phyloP scores from a whole-genome alignment of 1,140 invertebrate genomes.

The Ylistrum balloti region DNA sequence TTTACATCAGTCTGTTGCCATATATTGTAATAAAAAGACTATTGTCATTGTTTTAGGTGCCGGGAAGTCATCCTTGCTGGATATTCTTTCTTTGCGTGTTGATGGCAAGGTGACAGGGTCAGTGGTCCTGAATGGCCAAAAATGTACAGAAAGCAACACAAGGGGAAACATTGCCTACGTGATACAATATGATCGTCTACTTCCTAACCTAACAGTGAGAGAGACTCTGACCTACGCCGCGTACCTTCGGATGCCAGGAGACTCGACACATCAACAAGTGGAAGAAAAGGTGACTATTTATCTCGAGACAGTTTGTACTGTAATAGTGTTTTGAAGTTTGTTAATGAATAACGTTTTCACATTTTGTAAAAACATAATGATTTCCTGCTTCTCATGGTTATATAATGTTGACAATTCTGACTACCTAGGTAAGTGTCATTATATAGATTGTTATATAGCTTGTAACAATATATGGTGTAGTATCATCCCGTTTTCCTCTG shows the following conservation, averaged over 20 bases:
- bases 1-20: too few species aligned
- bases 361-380: too few species aligned
- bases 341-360: neutral
- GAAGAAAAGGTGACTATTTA: slow-evolving; percentile 53
- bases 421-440: too few species aligned
- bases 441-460: neutral
- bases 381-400: too few species aligned
- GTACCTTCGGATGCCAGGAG: slow-evolving; percentile 63
- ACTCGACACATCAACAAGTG: slow-evolving; percentile 6
- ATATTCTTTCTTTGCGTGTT: slow-evolving; percentile 64
- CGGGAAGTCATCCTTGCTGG: slow-evolving; percentile 70
- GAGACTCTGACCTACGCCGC: slow-evolving; percentile 73
- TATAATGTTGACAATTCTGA: too few species aligned
- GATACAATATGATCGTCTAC: slow-evolving; percentile 68
- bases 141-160: slow-evolving; percentile 58
- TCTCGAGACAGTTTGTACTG: neutral
- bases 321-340: neutral
- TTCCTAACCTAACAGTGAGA: slow-evolving; percentile 71
- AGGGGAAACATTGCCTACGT: slow-evolving; percentile 64
- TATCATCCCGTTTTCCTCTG: too few species aligned
- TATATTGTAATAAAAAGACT: too few species aligned
- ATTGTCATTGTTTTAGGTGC: too few species aligned
- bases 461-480: too few species aligned
- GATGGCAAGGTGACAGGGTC: slow-evolving; percentile 61
- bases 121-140: slow-evolving; percentile 56